Conservation (phyloP, 2,888 invertebrate species). For the Mythimna pallens region DNA sequence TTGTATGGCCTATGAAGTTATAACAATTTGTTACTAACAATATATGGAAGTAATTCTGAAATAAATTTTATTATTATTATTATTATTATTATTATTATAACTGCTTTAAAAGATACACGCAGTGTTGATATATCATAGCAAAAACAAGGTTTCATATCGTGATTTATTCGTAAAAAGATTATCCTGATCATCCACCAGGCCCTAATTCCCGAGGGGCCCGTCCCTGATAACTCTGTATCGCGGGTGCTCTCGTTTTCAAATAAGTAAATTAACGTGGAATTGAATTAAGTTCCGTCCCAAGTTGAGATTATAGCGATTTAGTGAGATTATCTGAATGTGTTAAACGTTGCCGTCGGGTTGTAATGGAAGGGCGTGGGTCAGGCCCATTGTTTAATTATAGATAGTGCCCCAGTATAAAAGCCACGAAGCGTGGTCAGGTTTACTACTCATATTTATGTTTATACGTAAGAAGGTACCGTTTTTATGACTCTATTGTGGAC, state of each 20-base stretch:
- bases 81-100: no score
- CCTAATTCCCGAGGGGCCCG: slow-evolving; percentile 76
- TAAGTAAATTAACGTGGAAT: slow-evolving; percentile 88
- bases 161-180: slow-evolving; percentile 84
- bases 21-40: no score
- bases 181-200: slow-evolving; percentile 79
- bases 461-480: slow-evolving; percentile 68
- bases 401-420: slow-evolving; percentile 79
- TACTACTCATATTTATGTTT: slow-evolving; percentile 73
- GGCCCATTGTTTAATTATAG: slow-evolving; percentile 87
- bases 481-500: slow-evolving; percentile 68
- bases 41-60: no score
- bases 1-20: slow-evolving; percentile 10
- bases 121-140: slow-evolving; percentile 52
- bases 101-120: slow-evolving; percentile 41
- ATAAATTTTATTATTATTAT: no score
- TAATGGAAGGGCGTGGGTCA: slow-evolving; percentile 83
- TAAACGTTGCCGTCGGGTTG: slow-evolving; percentile 84
- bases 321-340: slow-evolving; percentile 89
- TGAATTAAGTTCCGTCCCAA: slow-evolving; percentile 86
- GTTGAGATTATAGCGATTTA: slow-evolving; percentile 87
- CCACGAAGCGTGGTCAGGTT: slow-evolving; percentile 72
- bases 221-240: slow-evolving; percentile 78
- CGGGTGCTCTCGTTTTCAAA: slow-evolving; percentile 84
- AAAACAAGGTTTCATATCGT: slow-evolving; percentile 66